phyloP scores from a whole-genome alignment of 2,888 invertebrate genomes.

The Lagria hirta region DNA sequence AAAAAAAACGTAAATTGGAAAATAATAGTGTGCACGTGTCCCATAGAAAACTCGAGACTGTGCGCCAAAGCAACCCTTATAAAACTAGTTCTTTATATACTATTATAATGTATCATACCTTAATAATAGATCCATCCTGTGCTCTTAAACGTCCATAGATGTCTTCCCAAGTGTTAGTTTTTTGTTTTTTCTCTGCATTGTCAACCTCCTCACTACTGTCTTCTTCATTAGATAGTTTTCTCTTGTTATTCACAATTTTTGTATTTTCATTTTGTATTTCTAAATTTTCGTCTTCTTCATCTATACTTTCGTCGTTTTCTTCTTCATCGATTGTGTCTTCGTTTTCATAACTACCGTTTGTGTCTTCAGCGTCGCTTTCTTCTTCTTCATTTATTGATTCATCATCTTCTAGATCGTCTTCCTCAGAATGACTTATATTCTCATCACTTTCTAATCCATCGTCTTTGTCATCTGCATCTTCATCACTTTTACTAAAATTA shows the following conservation, averaged over 20 bases:
- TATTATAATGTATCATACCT: conserved; percentile 51
- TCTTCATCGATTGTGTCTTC: conserved; percentile 32
- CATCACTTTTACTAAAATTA: conserved; percentile 31
- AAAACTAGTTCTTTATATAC: too few relatives aligned
- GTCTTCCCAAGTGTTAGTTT: conserved; percentile 73
- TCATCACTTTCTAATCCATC: conserved; percentile 34
- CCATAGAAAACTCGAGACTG: not conserved
- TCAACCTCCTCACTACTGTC: conserved; percentile 7
- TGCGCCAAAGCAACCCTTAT: too few relatives aligned
- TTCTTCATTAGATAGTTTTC: conserved; percentile 13
- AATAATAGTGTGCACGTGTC: not conserved
- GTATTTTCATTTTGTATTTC: conserved; percentile 27
- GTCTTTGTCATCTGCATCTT: conserved; percentile 30
- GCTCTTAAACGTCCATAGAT: conserved; percentile 89
- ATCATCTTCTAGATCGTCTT: conserved; percentile 26
- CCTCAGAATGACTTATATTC: conserved; percentile 29
- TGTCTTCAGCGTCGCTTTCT: conserved; percentile 27
- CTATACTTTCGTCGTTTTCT: conserved; percentile 28
- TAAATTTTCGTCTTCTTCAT: conserved; percentile 12
- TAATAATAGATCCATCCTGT: conserved; percentile 75
- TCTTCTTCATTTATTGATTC: conserved; percentile 20
- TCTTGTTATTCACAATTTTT: conserved; percentile 25
- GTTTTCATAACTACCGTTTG: conserved; percentile 33
- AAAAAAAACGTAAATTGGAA: too few relatives aligned
- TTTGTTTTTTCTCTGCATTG: conserved; percentile 37